Conservation (phyloP, 2,888 invertebrate species). For the Rhynchonema sp. region DNA sequence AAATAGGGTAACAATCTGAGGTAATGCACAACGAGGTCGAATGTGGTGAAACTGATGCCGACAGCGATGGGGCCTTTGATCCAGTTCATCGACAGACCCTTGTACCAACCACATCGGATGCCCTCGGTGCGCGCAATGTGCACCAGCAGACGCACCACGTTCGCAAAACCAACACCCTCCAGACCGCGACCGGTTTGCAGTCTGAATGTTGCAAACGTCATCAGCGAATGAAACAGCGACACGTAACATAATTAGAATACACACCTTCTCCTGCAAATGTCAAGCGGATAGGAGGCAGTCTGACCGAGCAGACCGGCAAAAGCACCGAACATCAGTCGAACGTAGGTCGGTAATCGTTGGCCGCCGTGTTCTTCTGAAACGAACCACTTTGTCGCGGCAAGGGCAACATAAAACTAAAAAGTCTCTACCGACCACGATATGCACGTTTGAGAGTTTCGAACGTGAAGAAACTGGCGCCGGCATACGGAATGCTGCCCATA, state of each 20-base stretch:
- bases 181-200: constrained; percentile 23
- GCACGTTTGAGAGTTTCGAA: constrained; percentile 76
- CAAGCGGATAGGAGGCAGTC: constrained; percentile 83
- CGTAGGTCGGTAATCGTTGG: constrained; percentile 13
- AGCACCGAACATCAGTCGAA: constrained; percentile 62
- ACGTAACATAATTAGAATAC: not conserved
- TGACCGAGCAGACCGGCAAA: constrained; percentile 79
- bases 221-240: not conserved
- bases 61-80: constrained; percentile 49
- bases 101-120: constrained; percentile 68
- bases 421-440: constrained; percentile 43
- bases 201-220: constrained; percentile 3
- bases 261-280: constrained; percentile 52
- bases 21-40: constrained; percentile 49
- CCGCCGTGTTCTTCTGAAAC: constrained; percentile 6
- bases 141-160: constrained; percentile 17
- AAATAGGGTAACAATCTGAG: not conserved
- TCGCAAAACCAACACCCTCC: not conserved
- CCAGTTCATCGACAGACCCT: constrained; percentile 99
- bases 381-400: not conserved
- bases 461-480: constrained; percentile 87
- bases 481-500: constrained; percentile 81
- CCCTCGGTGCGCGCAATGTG: constrained; percentile 49
- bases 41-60: constrained; percentile 87
- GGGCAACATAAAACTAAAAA: not conserved